Evolutionary conservation across 2,888 invertebrate species (phyloP), one percentile per base, ranked within the genome.

Genomic region (Coenonympha glycerion): DNA sequence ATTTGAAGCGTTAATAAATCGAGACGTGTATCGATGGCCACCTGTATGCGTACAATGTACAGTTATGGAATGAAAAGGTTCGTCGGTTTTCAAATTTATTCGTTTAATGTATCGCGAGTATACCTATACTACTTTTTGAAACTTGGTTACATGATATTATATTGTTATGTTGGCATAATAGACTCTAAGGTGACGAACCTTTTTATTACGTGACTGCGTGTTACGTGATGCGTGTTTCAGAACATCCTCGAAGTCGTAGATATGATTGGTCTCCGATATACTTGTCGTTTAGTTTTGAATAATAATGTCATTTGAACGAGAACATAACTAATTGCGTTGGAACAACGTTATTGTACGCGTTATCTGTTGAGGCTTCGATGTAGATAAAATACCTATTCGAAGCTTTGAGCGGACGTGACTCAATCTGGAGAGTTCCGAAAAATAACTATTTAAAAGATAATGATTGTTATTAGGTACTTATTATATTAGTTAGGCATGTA

Each of bases 291-390:
- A 60, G 49, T 34, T 58, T 54, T 45, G 53, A 46, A 58, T 57
- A 60, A 64, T 68, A 68, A 67, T 61, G 63, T 65, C 61, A 63
- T 64, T 67, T 63, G 57, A 62, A 67, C 59, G 60, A 65, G 58
- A 48, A 45, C 52, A 33, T 53, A 55, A 58, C 56, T 54, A 56
- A 54, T 56, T 52, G 49, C 49, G 13, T 52, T 47, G 30, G 51
- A 44, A 51, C 46, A 47, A 47, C 47, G 28, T 44, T 46, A 51
- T 49, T 51, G 33, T 58, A 40, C n/a, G 18, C 37, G 16, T 52
- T 52, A 50, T 55, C 55, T 52, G 30, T 53, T 33, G 34, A 42
- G 24, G 26, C 41, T 46, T 46, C 30, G 37, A 50, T 49, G 37
- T 40, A 51, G 22, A 45, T 45, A 45, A 45, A 15, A 34, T 45